These are phyloP conservation scores for Ceratina japonica DNA, from an alignment of 1,140 invertebrate genomes.

Conservation along the genomic window DNA sequence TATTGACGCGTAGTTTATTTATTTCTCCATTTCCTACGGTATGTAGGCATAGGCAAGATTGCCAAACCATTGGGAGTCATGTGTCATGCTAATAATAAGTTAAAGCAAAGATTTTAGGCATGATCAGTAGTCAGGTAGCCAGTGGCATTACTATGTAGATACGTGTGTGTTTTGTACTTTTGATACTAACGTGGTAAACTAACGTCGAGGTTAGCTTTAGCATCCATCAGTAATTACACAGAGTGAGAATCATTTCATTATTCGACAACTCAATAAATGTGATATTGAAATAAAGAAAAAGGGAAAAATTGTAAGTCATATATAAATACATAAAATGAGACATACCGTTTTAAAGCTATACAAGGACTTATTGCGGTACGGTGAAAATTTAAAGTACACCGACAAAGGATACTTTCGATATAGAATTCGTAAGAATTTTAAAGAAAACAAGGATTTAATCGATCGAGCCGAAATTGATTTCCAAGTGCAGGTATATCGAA, in stretches of 20 bases:
- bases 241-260: background rate
- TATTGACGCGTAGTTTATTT: constrained; percentile 10
- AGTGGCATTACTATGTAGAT: too few species aligned
- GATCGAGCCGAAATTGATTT: constrained; percentile 76
- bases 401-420: constrained; percentile 79
- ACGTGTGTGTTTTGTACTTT: too few species aligned
- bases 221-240: background rate
- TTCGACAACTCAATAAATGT: too few species aligned
- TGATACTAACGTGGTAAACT: too few species aligned
- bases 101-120: too few species aligned
- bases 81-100: too few species aligned
- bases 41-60: too few species aligned
- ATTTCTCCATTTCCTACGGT: background rate
- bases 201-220: background rate
- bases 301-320: background rate
- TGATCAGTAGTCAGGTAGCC: background rate
- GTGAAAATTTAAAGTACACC: constrained; percentile 79
- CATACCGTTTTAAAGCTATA: constrained; percentile 77
- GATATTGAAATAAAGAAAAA: too few species aligned
- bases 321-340: constrained; percentile 41
- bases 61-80: too few species aligned
- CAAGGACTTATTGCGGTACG: constrained; percentile 80
- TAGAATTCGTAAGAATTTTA: constrained; percentile 78
- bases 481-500: constrained; percentile 77
- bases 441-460: constrained; percentile 73